Evolutionary conservation across 2,113 vertebrate genomes (phyloP).

Genomic region (Pungitius pungitius): DNA sequence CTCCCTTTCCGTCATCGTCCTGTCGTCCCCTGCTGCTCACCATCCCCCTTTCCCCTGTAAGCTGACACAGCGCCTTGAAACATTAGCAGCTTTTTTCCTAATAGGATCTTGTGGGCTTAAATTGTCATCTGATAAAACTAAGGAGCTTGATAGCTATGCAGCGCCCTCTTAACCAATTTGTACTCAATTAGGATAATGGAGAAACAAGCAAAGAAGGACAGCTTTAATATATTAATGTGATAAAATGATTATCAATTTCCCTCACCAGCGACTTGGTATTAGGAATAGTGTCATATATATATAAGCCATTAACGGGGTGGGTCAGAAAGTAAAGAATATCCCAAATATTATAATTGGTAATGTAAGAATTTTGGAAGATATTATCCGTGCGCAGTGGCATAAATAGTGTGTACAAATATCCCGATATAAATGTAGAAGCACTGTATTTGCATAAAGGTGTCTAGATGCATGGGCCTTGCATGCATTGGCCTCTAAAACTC

Average conservation of each 20-base stretch:
- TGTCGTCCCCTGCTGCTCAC: slow-evolving; percentile 64
- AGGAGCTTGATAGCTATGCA: slow-evolving; percentile 87
- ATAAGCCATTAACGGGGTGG: slow-evolving; percentile 13
- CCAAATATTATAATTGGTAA: slow-evolving; percentile 12
- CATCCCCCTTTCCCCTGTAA: slow-evolving; percentile 80
- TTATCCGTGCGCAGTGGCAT: background rate
- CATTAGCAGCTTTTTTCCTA: slow-evolving; percentile 89
- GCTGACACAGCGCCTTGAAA: slow-evolving; percentile 93
- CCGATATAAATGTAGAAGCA: background rate
- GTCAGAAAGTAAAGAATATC: slow-evolving; percentile 2
- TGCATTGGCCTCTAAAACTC: background rate
- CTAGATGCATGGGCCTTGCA: background rate
- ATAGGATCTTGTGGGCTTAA: slow-evolving; percentile 90
- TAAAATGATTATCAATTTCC: slow-evolving; percentile 85
- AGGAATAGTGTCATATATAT: slow-evolving; percentile 29
- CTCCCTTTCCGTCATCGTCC: slow-evolving; percentile 60
- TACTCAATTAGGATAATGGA: slow-evolving; percentile 95
- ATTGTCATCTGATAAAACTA: slow-evolving; percentile 93
- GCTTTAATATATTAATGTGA: slow-evolving; percentile 92
- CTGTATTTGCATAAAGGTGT: background rate
- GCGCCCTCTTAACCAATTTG: slow-evolving; percentile 93
- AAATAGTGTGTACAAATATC: background rate
- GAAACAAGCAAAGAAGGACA: slow-evolving; percentile 89
- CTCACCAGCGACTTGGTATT: slow-evolving; percentile 46
- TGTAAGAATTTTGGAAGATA: background rate